Evolutionary conservation across 2,888 invertebrate genomes (phyloP), one percentile per base, ranked within the genome.

Genomic region (Noctua pronuba): DNA sequence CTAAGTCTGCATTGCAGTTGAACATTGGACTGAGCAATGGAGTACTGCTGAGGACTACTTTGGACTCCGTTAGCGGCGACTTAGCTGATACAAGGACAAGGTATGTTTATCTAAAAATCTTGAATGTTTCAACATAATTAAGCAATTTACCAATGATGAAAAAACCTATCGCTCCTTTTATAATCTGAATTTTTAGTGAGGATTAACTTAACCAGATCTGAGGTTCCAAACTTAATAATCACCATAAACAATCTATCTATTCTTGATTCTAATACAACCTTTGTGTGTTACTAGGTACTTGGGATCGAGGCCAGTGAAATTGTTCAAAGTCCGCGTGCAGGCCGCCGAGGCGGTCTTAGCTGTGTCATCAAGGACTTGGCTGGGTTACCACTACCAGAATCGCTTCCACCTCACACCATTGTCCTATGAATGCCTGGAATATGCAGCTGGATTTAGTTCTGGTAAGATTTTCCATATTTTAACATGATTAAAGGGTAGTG

Each of bases 1-100:
- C 97, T 0, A 97, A 97, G 76, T 97, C 97, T 81, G 98, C 98
- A 49, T 97, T 99, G 35, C 99, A 99, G 95, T 97, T 99, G 46
- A 99, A 99, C 93, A 99, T 99, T 93, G 99, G 99, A 2, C 96
- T 99, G 41, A 99, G 99, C 96, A 99, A 99, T 95, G 99, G 99
- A 75, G 99, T 99, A 46, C 95, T 99, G 79, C 95, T 99, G 75
- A 97, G 99, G 90, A 99, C 99, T 4, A 99, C 99, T 6, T 96
- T 99, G 52, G 99, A 99, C 96, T 98, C 99, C 0, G 98, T 99
- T 35, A 99, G 99, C 64, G 99, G 99, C 0, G 99, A 99, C 93
- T 97, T 99, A 88, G 99, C 99, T 6, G 99, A 99, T 92, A 99
- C 99, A 0, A 97, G 99, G 88, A 99, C 99, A 0, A 97, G 99